Base-by-base conservation (phyloP, 2,113 vertebrate species). In the Trematocara stigmaticum region DNA sequence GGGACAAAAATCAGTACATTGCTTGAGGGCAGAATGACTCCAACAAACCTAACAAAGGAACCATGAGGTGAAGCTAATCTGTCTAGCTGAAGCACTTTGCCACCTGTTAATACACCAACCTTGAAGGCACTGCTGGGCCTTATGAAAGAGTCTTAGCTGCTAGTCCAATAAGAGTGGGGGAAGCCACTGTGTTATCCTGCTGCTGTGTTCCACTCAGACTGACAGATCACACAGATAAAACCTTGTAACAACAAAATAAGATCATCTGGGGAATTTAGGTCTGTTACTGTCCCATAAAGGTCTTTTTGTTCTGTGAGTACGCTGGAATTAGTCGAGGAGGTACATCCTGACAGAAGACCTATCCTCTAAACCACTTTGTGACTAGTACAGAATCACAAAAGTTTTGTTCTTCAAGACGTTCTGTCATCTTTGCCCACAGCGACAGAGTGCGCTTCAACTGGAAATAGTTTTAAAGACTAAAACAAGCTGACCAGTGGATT, bases 81-180 rank as follows among this genome's bases (percentile, higher is more conserved):
- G 78, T 64, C 80, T 2, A 12, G 79, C 13, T 56, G 4, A 76
- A 79, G 81, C 81, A 76, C 79, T 87, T 61, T n/a, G 38, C 47
- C 55, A 66, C 79, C 71, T 49, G 29, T 26, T 26, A 42, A 64
- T 34, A 11, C 59, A 38, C 6, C 82, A 49, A 64, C 34, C 74
- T 81, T n/a, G 79, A 49, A 53, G 56, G 35, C 1, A 5, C 15
- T 8, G 47, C 16, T 7, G 57, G 29, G 18, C 56, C 42, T 57
- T 34, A 78, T 71, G 16, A 66, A 78, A 53, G 61, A 83, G 52
- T n/a, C 51, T 31, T 5, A n/a, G 9, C 78, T 55, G 6, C 15
- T 20, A 26, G 52, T 47, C 23, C 56, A 15, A 15, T 15, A 34
- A 15, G 35, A 81, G 51, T 7, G 12, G 6, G 55, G 5, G 26